phyloP scores from a whole-genome alignment of 2,797 vertebrate genomes.

The Heteromormyrus szaboi region DNA sequence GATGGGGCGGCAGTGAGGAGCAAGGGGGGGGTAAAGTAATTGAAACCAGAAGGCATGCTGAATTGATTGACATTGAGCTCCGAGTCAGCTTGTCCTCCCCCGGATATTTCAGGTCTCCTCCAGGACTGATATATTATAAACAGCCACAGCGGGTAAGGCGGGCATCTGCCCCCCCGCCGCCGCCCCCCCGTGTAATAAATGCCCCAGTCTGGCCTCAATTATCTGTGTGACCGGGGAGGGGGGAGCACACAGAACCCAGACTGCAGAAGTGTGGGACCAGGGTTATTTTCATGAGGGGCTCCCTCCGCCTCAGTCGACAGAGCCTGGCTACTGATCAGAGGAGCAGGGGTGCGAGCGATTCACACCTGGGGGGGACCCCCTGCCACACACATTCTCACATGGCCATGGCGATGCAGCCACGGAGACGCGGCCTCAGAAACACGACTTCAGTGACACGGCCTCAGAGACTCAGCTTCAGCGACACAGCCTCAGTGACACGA shows the following conservation, averaged over 20 bases:
- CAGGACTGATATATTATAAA: slow-evolving; percentile 40
- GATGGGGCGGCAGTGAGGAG: slow-evolving; percentile 24
- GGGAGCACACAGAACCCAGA: slow-evolving; percentile 19
- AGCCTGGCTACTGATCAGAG: not conserved
- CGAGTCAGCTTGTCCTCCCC: slow-evolving; percentile 40
- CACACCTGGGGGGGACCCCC: not conserved
- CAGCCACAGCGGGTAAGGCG: slow-evolving; percentile 32
- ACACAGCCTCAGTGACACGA: not conserved
- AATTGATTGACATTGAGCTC: slow-evolving; percentile 57
- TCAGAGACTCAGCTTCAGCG: accelerated
- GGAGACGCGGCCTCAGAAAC: too few species aligned
- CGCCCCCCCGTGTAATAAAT: slow-evolving; percentile 21
- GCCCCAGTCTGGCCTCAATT: slow-evolving; percentile 34
- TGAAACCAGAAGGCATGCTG: slow-evolving; percentile 60
- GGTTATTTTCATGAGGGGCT: slow-evolving; percentile 22
- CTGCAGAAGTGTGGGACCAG: slow-evolving; percentile 16
- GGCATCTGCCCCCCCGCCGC: not conserved
- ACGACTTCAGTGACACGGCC: too few species aligned
- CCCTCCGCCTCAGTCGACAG: not conserved
- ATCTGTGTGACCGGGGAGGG: slow-evolving; percentile 20
- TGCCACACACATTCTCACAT: slow-evolving; percentile 12
- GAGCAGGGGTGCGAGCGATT: not conserved
- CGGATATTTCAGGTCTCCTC: slow-evolving; percentile 48
- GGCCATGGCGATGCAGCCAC: not conserved
- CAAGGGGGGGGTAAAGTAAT: slow-evolving; percentile 48